These are phyloP conservation scores for Lumbricus terrestris DNA, from an alignment of 2,888 invertebrate species.

Conservation along the genomic window DNA sequence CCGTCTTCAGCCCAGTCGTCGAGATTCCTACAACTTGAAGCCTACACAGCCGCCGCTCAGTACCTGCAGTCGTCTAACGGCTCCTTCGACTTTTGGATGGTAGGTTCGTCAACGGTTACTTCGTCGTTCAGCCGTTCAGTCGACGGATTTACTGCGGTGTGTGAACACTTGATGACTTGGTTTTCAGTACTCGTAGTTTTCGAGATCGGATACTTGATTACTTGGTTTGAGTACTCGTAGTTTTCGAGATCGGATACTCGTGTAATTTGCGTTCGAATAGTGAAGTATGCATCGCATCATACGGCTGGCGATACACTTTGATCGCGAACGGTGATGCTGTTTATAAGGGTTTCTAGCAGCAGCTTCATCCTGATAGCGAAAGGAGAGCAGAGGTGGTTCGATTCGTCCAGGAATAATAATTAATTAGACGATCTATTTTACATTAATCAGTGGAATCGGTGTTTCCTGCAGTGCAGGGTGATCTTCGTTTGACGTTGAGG, in stretches of 20 bases:
- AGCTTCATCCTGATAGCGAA: neutral
- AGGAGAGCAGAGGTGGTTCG: neutral
- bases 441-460: neutral
- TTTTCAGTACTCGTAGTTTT: neutral
- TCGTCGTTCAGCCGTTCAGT: neutral
- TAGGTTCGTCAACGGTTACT: neutral
- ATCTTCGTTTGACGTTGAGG: neutral
- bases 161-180: neutral
- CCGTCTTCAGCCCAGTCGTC: conserved; percentile 8
- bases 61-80: too few relatives aligned
- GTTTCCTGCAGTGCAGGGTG: neutral
- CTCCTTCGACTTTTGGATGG: neutral
- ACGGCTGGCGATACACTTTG: neutral
- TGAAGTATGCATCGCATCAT: neutral
- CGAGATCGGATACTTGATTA: neutral
- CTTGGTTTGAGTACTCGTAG: neutral
- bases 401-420: neutral
- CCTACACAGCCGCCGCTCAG: too few relatives aligned
- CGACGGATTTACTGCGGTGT: neutral
- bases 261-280: neutral
- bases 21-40: conserved; percentile 19
- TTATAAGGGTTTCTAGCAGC: neutral
- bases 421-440: too few relatives aligned
- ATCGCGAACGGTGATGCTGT: neutral
- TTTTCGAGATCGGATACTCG: neutral